These are phyloP conservation scores for Strix aluco DNA, from an alignment of 2,113 vertebrate species.

Conservation along the genomic window DNA sequence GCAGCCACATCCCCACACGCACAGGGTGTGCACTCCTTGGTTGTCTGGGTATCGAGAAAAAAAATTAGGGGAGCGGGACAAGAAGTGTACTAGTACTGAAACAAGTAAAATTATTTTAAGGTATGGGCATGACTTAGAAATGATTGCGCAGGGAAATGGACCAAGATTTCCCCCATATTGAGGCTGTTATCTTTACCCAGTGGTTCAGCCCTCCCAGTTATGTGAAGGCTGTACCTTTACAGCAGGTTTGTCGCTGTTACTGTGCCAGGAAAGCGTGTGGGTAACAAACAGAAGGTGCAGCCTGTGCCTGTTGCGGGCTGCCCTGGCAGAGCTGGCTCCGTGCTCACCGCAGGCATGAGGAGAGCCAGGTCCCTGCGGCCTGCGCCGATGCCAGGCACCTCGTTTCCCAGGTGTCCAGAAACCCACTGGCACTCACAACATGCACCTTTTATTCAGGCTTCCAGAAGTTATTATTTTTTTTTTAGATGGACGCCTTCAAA, in stretches of 20 bases:
- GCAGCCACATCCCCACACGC: fast-evolving
- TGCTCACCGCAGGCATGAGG: fast-evolving
- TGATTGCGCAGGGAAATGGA: fast-evolving
- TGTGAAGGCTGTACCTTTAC: fast-evolving
- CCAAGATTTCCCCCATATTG: fast-evolving
- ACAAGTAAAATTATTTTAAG: fast-evolving
- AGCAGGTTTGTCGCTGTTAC: not conserved
- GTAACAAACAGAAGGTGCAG: not conserved
- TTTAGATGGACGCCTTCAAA: not conserved
- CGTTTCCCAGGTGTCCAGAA: fast-evolving
- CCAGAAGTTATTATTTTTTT: not conserved
- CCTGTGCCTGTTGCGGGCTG: not conserved
- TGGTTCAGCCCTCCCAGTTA: fast-evolving
- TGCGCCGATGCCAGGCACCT: fast-evolving
- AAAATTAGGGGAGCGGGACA: not conserved
- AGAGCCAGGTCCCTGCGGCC: fast-evolving
- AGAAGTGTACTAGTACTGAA: not conserved
- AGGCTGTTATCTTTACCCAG: not conserved
- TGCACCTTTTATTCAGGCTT: not conserved
- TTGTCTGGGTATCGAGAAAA: too few relatives aligned
- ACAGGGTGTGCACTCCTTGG: too few relatives aligned
- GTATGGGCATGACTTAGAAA: not conserved
- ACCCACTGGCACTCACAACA: fast-evolving
- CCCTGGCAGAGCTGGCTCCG: not conserved
- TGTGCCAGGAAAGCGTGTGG: fast-evolving